A percentile compares a stretch with the other conserved stretches of the same genome.
phyloP scores from a whole-genome alignment of 2,113 vertebrate species.

The Pelecanoides urinatrix region DNA sequence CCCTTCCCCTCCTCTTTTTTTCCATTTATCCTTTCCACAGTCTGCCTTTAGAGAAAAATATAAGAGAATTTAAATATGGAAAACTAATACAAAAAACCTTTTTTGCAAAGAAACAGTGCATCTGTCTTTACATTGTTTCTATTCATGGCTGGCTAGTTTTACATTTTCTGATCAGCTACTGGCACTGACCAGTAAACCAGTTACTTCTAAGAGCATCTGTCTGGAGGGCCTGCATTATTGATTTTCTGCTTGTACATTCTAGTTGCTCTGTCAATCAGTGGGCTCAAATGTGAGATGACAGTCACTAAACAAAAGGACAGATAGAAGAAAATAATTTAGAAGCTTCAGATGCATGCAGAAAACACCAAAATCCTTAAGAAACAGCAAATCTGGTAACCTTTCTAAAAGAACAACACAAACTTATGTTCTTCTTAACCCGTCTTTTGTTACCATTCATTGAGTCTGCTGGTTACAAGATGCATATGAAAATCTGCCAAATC shows the following conservation, averaged over 20 bases:
- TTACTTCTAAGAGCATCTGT: constrained; percentile 82
- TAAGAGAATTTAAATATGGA: constrained; percentile 65
- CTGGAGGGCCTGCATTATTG: constrained; percentile 84
- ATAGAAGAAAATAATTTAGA: constrained; percentile 61
- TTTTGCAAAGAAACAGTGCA: constrained; percentile 71
- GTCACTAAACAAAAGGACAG: constrained; percentile 79
- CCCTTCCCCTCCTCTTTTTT: neutral
- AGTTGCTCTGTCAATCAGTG: constrained; percentile 87
- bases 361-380: constrained; percentile 19
- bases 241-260: constrained; percentile 85
- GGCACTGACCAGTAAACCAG: constrained; percentile 82
- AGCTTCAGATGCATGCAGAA: neutral
- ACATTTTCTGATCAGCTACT: constrained; percentile 85
- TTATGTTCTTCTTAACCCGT: neutral
- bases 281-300: constrained; percentile 87
- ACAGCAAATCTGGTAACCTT: neutral
- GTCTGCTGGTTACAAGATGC: neutral
- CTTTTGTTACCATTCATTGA: neutral
- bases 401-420: neutral
- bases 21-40: neutral
- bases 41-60: constrained; percentile 40
- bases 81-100: constrained; percentile 75
- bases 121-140: constrained; percentile 85
- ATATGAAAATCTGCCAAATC: neutral
- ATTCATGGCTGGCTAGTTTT: constrained; percentile 87